phyloP scores from a whole-genome alignment of 1,140 invertebrate species.

The Drosophila baimaii region DNA sequence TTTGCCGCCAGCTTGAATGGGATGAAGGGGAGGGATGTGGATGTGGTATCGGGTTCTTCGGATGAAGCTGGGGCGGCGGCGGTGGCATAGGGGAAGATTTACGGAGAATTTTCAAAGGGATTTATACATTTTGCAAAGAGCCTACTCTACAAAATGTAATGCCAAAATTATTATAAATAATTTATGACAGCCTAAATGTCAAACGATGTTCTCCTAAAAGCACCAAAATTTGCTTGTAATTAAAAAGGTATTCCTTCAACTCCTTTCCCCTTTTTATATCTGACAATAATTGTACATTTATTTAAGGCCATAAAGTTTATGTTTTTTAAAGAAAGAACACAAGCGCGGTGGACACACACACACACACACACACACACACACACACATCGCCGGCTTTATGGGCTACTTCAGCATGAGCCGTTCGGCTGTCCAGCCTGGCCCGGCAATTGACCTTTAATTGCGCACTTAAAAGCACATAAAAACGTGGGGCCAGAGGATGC shows the following conservation, averaged over 20 bases:
- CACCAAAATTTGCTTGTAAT: no score
- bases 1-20: constrained; percentile 1
- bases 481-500: constrained; percentile 64
- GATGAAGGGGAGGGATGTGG: background rate
- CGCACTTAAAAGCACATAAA: constrained; percentile 81
- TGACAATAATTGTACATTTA: constrained; percentile 6
- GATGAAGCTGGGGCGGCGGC: background rate
- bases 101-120: constrained; percentile 4
- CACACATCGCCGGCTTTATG: constrained; percentile 27
- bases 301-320: constrained; percentile 1
- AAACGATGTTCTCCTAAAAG: no score
- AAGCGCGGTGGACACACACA: background rate
- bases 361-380: no score
- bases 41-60: background rate
- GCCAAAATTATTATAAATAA: no score
- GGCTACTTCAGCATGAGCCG: constrained; percentile 35
- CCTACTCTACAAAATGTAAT: background rate
- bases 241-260: no score
- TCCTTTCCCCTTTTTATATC: background rate
- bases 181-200: no score
- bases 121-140: background rate
- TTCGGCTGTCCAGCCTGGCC: constrained; percentile 22
- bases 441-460: constrained; percentile 81
- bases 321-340: constrained; percentile 5
- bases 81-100: background rate